A percentile compares a stretch with the other conserved stretches of the same genome.
Conservation (phyloP, 2,888 invertebrate species). For the Drosophila kuntzei region DNA sequence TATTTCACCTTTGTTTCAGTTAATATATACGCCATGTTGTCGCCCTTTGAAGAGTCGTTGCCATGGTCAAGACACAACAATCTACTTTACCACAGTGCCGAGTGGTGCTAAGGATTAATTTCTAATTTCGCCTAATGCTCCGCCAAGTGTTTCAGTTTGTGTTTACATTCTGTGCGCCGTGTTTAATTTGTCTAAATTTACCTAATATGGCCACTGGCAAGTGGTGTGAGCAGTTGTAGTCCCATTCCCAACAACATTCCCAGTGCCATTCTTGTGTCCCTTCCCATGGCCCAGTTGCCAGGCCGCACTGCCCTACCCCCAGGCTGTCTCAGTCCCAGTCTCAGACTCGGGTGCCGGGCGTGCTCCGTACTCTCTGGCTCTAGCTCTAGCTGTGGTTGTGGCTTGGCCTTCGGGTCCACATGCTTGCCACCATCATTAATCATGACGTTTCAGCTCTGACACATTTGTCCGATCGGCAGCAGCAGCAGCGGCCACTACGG, state of each 20-base stretch:
- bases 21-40: slow-evolving; percentile 25
- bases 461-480: slow-evolving; percentile 84
- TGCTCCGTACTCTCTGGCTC: slow-evolving; percentile 36
- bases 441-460: slow-evolving; percentile 84
- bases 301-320: slow-evolving; percentile 65
- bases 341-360: slow-evolving; percentile 54
- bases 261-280: slow-evolving; percentile 49
- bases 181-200: slow-evolving; percentile 79
- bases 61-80: slow-evolving; percentile 58
- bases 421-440: slow-evolving; percentile 84
- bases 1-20: background rate
- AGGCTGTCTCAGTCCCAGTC: slow-evolving; percentile 44
- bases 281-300: slow-evolving; percentile 59
- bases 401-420: slow-evolving; percentile 78
- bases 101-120: slow-evolving; percentile 78
- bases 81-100: slow-evolving; percentile 1
- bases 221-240: slow-evolving; percentile 14
- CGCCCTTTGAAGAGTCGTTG: slow-evolving; percentile 38
- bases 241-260: slow-evolving; percentile 31
- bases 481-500: slow-evolving; percentile 58
- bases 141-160: slow-evolving; percentile 62
- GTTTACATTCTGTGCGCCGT: slow-evolving; percentile 69
- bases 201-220: slow-evolving; percentile 66
- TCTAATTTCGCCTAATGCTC: slow-evolving; percentile 78
- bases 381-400: slow-evolving; percentile 30